Percentiles rank a stretch among this genome's conserved stretches.
Evolutionary conservation across 2,113 vertebrate genomes (phyloP).

Genomic region (Phasianus colchicus): DNA sequence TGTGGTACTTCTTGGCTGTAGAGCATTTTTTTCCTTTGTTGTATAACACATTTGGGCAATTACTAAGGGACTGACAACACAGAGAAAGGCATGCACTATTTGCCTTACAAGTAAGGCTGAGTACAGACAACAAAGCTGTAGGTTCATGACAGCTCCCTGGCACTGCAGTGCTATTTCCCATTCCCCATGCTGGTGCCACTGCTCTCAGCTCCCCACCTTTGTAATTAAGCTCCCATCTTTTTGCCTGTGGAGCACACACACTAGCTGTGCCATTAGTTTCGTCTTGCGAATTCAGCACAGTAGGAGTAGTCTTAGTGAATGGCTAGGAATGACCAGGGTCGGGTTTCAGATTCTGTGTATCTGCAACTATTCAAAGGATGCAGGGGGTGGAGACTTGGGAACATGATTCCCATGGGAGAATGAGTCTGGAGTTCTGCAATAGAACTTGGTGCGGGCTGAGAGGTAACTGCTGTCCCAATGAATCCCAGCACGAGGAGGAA

Average conservation of each 20-base stretch:
- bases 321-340: slow-evolving; percentile 7
- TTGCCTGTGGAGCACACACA: rapidly evolving
- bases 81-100: background rate
- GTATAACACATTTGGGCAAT: background rate
- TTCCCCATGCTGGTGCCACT: background rate
- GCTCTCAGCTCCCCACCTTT: background rate
- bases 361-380: background rate
- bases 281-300: background rate
- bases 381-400: background rate
- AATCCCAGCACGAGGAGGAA: background rate
- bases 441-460: background rate
- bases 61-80: background rate
- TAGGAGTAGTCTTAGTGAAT: background rate
- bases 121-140: background rate
- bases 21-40: background rate
- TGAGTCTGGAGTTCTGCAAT: background rate
- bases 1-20: background rate
- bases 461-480: background rate
- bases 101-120: slow-evolving; percentile 22
- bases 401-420: slow-evolving; percentile 30
- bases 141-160: background rate
- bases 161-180: background rate
- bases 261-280: background rate
- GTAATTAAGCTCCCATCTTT: rapidly evolving
- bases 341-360: slow-evolving; percentile 1